These are phyloP conservation scores for Protosalanx chinensis DNA, from an alignment of 2,797 vertebrate species.

Conservation along the genomic window DNA sequence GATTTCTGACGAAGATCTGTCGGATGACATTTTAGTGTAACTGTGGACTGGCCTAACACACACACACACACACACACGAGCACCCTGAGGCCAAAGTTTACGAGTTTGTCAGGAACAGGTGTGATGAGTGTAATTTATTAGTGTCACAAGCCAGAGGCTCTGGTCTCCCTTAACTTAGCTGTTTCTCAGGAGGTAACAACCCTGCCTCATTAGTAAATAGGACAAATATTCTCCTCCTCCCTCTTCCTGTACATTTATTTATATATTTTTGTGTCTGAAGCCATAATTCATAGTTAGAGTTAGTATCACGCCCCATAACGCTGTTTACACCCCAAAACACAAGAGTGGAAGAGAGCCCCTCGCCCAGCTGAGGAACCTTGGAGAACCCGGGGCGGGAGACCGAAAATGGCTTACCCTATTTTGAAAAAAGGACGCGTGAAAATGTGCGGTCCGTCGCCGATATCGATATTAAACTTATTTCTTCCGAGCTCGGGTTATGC, in stretches of 20 bases:
- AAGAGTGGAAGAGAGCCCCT: too few species aligned
- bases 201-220: background rate
- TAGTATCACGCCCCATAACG: background rate
- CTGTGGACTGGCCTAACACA: background rate
- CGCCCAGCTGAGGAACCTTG: too few species aligned
- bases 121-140: slow-evolving; percentile 46
- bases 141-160: slow-evolving; percentile 10
- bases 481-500: slow-evolving; percentile 98
- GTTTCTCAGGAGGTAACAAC: slow-evolving; percentile 19
- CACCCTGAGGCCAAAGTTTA: slow-evolving; percentile 23
- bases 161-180: slow-evolving; percentile 26
- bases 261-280: background rate
- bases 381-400: too few species aligned
- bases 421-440: slow-evolving; percentile 99
- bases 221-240: background rate
- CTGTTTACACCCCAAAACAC: too few species aligned
- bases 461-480: slow-evolving; percentile 99
- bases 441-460: slow-evolving; percentile 98
- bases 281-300: background rate
- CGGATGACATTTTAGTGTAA: too few species aligned
- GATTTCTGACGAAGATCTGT: too few species aligned
- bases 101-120: slow-evolving; percentile 50
- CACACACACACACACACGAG: too few species aligned
- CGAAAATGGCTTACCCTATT: slow-evolving; percentile 86
- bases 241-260: background rate